Base-by-base conservation (phyloP, 2,113 vertebrate genomes). In the Probosciger aterrimus region DNA sequence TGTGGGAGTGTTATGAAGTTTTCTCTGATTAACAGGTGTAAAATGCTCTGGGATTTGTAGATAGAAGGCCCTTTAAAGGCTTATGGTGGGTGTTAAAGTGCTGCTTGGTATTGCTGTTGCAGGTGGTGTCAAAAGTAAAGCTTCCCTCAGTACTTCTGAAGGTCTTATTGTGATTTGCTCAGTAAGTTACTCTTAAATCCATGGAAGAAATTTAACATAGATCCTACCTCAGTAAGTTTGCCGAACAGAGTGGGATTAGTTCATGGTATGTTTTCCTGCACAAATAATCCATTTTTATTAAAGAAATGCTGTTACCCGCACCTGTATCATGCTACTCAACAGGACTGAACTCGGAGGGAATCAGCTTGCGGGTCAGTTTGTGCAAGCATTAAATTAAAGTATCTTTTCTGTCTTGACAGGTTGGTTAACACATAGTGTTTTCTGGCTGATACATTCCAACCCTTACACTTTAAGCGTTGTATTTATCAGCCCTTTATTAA, bases 401-500 rank as follows among this genome's bases (percentile, higher is more conserved):
- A 3, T 10, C 55, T 80, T 69, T 78, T 75, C 35, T 76, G 27
- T 49, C 86, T 46, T 83, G 86, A 64, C 60, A 80, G 53, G 22
- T 39, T 75, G 35, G 67, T 50, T 88, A 87, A 75, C 1, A 6
- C 28, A 12, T 3, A 31, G 6, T 3, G 3, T 89, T 86, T 89
- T 81, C 91, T 89, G 86, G 82, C 76, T 75, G 67, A 44, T 75
- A 5, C 35, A 43, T 71, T 82, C 50, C 88, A 92, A 92, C 23
- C 35, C 37, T 85, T 74, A 77, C 43, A 30, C 73, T 95, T 94
- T 69, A 86, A 93, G 86, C 33, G 7, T 55, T 59, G 43, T 90
- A 93, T 96, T 96, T 97, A 91, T 94, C 93, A 89, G 80, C 47
- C 60, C 43, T 83, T 96, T 93, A 96, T 96, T 96, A 94, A 95